A percentile compares a stretch with the other conserved stretches of the same genome.
Conservation (phyloP, 30 jellyfish, hydroid and myxozoan genomes). For the Aurelia aurita complex sp. Pacific region DNA sequence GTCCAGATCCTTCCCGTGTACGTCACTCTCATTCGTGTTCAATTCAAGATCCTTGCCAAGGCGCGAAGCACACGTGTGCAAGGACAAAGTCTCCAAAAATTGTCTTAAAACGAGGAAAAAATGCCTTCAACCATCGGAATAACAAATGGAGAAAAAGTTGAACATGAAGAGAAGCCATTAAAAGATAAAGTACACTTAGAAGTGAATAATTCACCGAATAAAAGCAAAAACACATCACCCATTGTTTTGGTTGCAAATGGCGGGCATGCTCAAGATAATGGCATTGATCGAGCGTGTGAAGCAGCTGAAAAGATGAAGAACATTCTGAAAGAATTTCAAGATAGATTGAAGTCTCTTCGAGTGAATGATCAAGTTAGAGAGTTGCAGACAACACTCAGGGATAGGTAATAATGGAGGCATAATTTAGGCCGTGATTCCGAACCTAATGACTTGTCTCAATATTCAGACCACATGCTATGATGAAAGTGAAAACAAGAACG, state of each 20-base stretch:
- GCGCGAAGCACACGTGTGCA: too few relatives aligned
- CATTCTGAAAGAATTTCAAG: constrained; percentile 25
- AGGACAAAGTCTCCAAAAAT: too few relatives aligned
- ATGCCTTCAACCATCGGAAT: constrained; percentile 36
- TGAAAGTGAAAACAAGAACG: too few relatives aligned
- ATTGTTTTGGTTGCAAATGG: constrained; percentile 7
- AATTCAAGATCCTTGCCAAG: too few relatives aligned
- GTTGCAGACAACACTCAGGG: constrained; percentile 89
- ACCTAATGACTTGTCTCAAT: too few relatives aligned
- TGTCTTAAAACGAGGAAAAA: not conserved
- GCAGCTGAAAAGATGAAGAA: constrained; percentile 3
- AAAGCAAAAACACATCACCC: constrained; percentile 11
- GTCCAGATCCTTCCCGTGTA: too few relatives aligned
- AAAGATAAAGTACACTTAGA: not conserved
- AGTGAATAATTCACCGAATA: not conserved
- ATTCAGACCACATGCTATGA: too few relatives aligned
- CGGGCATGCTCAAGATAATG: constrained; percentile 13
- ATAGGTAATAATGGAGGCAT: constrained; percentile 63
- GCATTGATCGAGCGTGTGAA: not conserved
- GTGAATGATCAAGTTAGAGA: constrained; percentile 86
- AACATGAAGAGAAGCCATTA: constrained; percentile 14
- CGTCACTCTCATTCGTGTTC: too few relatives aligned
- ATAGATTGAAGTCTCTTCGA: constrained; percentile 54
- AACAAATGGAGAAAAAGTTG: not conserved
- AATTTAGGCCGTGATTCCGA: too few relatives aligned